phyloP scores from a whole-genome alignment of 1,140 invertebrate genomes.

The Drosophila nebulosa region DNA sequence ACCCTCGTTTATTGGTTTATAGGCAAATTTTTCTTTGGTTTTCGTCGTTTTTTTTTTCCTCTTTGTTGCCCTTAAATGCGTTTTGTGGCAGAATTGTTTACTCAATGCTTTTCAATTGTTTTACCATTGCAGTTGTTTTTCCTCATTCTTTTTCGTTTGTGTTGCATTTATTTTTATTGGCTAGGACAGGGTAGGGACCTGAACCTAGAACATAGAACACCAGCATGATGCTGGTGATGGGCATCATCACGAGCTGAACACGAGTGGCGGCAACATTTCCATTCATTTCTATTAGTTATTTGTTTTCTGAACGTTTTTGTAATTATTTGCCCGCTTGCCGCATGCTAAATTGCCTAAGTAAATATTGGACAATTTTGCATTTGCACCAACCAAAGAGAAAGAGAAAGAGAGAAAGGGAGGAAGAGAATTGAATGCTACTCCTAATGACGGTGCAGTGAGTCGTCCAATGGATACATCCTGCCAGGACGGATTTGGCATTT shows the following conservation, averaged over 20 bases:
- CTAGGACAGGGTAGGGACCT: conserved; percentile 9
- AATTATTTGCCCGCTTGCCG: conserved; percentile 76
- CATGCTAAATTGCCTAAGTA: conserved; percentile 76
- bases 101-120: conserved; percentile 51
- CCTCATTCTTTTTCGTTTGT: neutral
- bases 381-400: conserved; percentile 39
- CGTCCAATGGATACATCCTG: neutral
- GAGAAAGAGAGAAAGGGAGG: neutral
- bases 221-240: no score
- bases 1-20: neutral
- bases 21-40: neutral
- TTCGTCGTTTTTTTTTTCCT: neutral
- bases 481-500: conserved; percentile 24
- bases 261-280: neutral
- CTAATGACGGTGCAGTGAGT: conserved; percentile 21
- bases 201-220: no score
- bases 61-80: conserved; percentile 8
- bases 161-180: conserved; percentile 43
- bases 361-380: conserved; percentile 79
- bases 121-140: conserved; percentile 29
- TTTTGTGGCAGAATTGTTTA: conserved; percentile 39
- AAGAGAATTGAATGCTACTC: conserved; percentile 33
- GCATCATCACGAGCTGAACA: neutral
- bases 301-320: conserved; percentile 77
- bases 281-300: conserved; percentile 72